A percentile compares a stretch with the other conserved stretches of the same genome.
phyloP scores from a whole-genome alignment of 2,797 vertebrate genomes.

The Eurystomus glaucurus region DNA sequence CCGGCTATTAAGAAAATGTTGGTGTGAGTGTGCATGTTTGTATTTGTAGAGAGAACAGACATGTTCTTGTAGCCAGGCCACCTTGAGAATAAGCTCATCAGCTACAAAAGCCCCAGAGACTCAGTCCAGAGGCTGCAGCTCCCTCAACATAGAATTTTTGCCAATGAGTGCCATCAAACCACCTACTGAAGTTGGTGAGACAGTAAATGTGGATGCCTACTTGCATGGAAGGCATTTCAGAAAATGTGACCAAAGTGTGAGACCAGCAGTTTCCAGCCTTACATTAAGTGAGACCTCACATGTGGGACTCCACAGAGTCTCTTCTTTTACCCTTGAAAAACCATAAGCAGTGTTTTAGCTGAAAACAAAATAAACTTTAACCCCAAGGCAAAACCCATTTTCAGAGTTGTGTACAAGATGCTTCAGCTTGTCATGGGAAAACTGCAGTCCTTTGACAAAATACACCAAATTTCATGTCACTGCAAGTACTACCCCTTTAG shows the following conservation, averaged over 20 bases:
- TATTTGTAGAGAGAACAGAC: not conserved
- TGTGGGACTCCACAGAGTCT: not conserved
- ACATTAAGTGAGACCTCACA: not conserved
- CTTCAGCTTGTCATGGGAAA: not conserved
- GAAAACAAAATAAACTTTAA: not conserved
- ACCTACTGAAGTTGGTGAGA: not conserved
- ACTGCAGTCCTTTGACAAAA: not conserved
- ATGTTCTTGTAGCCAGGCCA: fast-evolving
- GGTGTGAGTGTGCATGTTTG: not conserved
- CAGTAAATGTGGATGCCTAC: not conserved
- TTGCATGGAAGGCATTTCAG: not conserved
- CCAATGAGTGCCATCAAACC: not conserved
- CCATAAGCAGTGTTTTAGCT: not conserved
- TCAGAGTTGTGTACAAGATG: not conserved
- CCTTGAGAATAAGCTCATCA: not conserved
- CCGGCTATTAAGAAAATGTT: not conserved
- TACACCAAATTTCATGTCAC: not conserved
- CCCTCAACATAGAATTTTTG: not conserved
- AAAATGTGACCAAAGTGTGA: not conserved
- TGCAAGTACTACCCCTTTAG: not conserved
- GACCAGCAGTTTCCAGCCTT: not conserved
- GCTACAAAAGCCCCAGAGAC: not conserved
- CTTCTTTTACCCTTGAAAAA: not conserved
- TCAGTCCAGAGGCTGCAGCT: not conserved
- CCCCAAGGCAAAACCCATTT: not conserved